These are phyloP conservation scores for Falco cherrug DNA, from an alignment of 2,797 vertebrate genomes.

Conservation along the genomic window DNA sequence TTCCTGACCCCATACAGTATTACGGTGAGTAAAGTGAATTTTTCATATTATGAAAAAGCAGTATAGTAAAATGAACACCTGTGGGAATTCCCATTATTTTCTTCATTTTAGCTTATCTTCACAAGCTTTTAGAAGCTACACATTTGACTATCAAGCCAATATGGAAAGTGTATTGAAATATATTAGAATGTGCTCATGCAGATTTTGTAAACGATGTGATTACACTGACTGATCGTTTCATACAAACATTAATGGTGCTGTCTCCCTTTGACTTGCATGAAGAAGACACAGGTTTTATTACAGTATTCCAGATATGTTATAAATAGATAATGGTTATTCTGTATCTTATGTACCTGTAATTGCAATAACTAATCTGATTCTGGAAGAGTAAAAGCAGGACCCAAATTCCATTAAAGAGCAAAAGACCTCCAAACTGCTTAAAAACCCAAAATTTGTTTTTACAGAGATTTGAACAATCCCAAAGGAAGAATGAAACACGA, in stretches of 20 bases:
- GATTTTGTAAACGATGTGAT: not conserved
- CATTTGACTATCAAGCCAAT: not conserved
- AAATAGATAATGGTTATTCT: not conserved
- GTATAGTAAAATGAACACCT: not conserved
- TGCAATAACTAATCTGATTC: not conserved
- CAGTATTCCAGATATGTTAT: not conserved
- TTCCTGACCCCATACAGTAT: conserved; percentile 85
- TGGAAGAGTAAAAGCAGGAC: not conserved
- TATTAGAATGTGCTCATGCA: not conserved
- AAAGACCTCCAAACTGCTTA: not conserved
- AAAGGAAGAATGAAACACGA: not conserved
- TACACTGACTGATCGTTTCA: not conserved
- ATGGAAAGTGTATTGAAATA: not conserved
- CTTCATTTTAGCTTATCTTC: not conserved
- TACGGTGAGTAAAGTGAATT: conserved; percentile 82
- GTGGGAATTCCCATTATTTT: not conserved
- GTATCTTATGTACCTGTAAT: not conserved
- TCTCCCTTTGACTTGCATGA: not conserved
- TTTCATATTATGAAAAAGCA: not conserved
- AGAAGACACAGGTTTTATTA: not conserved
- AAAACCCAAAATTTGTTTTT: not conserved
- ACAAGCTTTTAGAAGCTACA: not conserved
- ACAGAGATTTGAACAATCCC: not conserved
- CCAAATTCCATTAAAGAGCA: not conserved
- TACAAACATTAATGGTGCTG: not conserved